Evolutionary conservation across 2,113 vertebrate genomes (phyloP).

Genomic region (Rissa tridactyla): DNA sequence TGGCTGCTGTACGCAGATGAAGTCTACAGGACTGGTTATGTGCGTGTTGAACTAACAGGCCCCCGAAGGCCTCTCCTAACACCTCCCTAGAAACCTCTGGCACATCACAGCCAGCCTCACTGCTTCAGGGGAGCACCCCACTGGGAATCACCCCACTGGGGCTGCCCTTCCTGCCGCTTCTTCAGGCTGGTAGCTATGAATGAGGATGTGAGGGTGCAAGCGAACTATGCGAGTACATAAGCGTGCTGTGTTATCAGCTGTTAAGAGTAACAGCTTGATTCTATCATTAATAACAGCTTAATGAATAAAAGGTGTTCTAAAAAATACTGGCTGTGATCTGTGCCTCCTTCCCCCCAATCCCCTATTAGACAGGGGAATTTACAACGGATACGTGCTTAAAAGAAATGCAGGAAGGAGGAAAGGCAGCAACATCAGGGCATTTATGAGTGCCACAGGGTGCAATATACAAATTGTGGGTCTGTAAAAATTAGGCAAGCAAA

Average conservation of each 20-base stretch:
- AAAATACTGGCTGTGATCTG: neutral
- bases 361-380: neutral
- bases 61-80: fast-evolving
- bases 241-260: neutral
- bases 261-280: neutral
- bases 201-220: neutral
- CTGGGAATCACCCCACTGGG: fast-evolving
- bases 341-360: neutral
- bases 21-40: neutral
- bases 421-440: no score
- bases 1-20: neutral
- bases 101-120: neutral
- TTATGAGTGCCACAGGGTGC: neutral
- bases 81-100: neutral
- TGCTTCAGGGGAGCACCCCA: neutral
- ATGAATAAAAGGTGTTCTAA: neutral
- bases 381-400: neutral
- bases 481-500: neutral
- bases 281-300: neutral
- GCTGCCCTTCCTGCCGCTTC: neutral
- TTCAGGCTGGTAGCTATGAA: neutral
- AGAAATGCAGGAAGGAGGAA: neutral
- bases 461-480: neutral
- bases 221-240: neutral
- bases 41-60: neutral